Conservation (phyloP, 2,113 vertebrate species). For the Xiphorhynchus elegans region DNA sequence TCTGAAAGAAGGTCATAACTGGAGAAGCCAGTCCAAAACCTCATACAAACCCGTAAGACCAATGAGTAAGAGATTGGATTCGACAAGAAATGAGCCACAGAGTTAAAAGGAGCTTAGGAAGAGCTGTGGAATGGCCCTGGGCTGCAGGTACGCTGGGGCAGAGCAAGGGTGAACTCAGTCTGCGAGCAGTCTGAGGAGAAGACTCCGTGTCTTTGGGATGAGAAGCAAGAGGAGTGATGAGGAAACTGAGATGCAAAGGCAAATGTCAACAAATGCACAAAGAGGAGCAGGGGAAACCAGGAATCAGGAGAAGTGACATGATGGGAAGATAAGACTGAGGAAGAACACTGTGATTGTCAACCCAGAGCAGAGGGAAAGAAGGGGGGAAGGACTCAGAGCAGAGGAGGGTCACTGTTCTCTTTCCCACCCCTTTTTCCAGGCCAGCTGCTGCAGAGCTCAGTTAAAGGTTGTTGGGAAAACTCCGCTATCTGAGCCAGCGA, state of each 20-base stretch:
- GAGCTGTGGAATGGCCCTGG: neutral
- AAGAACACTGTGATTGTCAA: neutral
- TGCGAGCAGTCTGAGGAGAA: neutral
- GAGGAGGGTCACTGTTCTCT: neutral
- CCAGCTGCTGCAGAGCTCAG: neutral
- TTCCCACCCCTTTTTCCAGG: neutral
- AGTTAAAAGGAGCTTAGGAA: neutral
- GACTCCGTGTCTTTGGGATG: neutral
- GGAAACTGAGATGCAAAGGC: neutral
- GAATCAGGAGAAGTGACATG: neutral
- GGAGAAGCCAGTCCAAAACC: neutral
- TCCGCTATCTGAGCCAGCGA: neutral
- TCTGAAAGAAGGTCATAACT: neutral
- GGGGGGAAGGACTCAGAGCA: neutral
- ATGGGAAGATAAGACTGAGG: neutral
- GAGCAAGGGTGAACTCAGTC: neutral
- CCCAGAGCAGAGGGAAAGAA: neutral
- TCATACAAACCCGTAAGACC: neutral
- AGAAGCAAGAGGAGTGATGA: neutral
- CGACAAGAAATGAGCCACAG: neutral
- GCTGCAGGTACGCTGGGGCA: neutral
- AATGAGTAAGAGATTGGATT: neutral
- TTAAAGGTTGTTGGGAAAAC: neutral
- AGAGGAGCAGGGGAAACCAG: neutral
- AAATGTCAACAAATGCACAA: neutral